Percentiles rank a stretch among this genome's conserved stretches.
Conservation (phyloP, 1,140 invertebrate genomes). For the Thalassaphorura encarpata region DNA sequence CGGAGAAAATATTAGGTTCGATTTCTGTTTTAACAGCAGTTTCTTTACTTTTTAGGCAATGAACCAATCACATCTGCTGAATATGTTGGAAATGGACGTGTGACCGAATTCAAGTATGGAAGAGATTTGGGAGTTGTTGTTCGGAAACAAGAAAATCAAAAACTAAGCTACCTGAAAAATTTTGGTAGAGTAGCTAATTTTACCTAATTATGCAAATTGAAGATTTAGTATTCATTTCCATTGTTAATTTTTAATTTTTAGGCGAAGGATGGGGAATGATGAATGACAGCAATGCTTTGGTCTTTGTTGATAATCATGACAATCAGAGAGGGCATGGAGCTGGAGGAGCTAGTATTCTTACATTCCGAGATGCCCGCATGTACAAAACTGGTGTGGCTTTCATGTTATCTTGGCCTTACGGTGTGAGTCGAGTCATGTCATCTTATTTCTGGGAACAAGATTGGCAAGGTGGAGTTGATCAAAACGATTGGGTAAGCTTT, state of each 20-base stretch:
- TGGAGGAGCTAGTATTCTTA: constrained; percentile 46
- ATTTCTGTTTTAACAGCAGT: not conserved
- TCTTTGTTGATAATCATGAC: constrained; percentile 53
- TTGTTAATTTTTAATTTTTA: constrained; percentile 41
- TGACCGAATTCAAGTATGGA: constrained; percentile 26
- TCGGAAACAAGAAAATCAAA: constrained; percentile 29
- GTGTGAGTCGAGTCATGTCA: constrained; percentile 33
- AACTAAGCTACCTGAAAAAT: constrained; percentile 31
- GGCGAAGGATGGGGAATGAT: constrained; percentile 41
- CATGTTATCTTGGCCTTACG: constrained; percentile 48
- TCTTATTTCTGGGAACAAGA: constrained; percentile 39
- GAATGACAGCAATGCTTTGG: constrained; percentile 35
- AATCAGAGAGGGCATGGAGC: constrained; percentile 55
- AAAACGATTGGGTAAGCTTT: no score
- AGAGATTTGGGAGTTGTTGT: constrained; percentile 11
- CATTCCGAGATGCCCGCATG: constrained; percentile 46
- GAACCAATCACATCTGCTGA: constrained; percentile 17
- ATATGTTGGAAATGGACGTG: constrained; percentile 18
- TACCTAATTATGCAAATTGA: constrained; percentile 28
- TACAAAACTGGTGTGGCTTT: constrained; percentile 50
- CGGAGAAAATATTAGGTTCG: not conserved
- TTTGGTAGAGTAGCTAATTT: constrained; percentile 39
- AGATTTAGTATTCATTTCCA: constrained; percentile 42
- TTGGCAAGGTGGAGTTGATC: no score
- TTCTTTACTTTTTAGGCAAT: constrained; percentile 35